These are phyloP conservation scores for Coregonus sp. DNA, from an alignment of 2,797 vertebrate species.

Conservation along the genomic window DNA sequence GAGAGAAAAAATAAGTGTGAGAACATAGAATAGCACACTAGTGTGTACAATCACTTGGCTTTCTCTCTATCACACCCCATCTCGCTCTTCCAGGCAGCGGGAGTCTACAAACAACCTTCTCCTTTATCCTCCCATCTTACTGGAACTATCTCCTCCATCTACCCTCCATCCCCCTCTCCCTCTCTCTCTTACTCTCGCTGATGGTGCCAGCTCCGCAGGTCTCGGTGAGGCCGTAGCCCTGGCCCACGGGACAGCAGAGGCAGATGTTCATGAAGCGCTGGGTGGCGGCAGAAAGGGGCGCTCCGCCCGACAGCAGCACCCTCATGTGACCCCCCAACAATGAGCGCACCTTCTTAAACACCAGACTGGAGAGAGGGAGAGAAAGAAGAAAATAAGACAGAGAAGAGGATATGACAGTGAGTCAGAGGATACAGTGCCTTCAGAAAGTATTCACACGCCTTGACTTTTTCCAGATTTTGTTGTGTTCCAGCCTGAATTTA, in stretches of 20 bases:
- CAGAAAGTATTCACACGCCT: too few relatives aligned
- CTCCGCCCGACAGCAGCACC: slow-evolving; percentile 90
- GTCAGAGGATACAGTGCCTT: not conserved
- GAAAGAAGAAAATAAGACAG: too few relatives aligned
- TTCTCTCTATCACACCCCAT: too few relatives aligned
- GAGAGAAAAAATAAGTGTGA: not conserved
- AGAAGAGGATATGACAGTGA: not conserved
- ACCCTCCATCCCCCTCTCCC: not conserved
- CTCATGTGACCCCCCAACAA: slow-evolving; percentile 90
- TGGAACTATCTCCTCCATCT: not conserved
- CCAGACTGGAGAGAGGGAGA: slow-evolving; percentile 67
- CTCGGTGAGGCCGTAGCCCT: slow-evolving; percentile 97
- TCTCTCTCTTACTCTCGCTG: slow-evolving; percentile 82
- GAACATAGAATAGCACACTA: not conserved
- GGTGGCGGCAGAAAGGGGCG: slow-evolving; percentile 90
- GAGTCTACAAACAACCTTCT: not conserved
- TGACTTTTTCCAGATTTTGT: too few relatives aligned
- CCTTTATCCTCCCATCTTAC: not conserved
- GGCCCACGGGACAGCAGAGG: slow-evolving; percentile 95
- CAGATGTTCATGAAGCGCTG: slow-evolving; percentile 99
- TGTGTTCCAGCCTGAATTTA: too few relatives aligned
- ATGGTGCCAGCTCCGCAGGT: slow-evolving; percentile 93
- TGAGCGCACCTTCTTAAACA: slow-evolving; percentile 89
- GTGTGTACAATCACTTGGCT: too few relatives aligned
- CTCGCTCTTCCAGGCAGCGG: slow-evolving; percentile 1